Percentiles rank a stretch among this genome's conserved stretches.
phyloP scores from a whole-genome alignment of 2,113 vertebrate species.

The Stigmatopora nigra region DNA sequence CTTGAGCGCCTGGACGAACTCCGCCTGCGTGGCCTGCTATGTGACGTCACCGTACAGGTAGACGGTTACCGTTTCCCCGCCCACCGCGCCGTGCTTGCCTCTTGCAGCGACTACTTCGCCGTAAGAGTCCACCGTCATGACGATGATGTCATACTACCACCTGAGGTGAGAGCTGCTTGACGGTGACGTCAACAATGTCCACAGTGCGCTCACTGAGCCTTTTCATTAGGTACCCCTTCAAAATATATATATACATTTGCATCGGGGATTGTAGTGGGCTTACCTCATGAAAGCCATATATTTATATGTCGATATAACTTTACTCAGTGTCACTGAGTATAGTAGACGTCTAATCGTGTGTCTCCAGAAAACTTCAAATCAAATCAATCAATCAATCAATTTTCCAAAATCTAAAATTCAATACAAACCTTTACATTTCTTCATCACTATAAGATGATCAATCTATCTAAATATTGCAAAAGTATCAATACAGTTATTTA shows the following conservation, averaged over 20 bases:
- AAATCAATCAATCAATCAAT: too few species aligned
- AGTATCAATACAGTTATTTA: too few species aligned
- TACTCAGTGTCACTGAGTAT: too few species aligned
- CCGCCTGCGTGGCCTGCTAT: conserved; percentile 62
- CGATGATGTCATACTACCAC: conserved; percentile 76
- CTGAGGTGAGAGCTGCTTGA: conserved; percentile 74
- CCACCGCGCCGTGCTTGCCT: conserved; percentile 83
- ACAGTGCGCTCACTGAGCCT: not conserved
- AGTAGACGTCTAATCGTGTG: too few species aligned
- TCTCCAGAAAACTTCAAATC: too few species aligned
- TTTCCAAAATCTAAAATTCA: too few species aligned
- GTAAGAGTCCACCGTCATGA: conserved; percentile 68
- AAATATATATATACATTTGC: too few species aligned
- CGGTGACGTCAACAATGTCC: not conserved
- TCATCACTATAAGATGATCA: too few species aligned
- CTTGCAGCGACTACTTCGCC: conserved; percentile 86
- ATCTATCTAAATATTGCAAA: too few species aligned
- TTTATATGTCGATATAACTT: too few species aligned
- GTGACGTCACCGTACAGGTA: conserved; percentile 80
- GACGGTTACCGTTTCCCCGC: conserved; percentile 83
- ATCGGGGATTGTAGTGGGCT: not conserved
- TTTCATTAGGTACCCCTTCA: not conserved
- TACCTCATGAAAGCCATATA: not conserved
- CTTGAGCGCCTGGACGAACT: conserved; percentile 69
- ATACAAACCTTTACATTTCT: too few species aligned